Evolutionary conservation across 2,888 invertebrate species (phyloP).

Genomic region (Tetanocera ferruginea): DNA sequence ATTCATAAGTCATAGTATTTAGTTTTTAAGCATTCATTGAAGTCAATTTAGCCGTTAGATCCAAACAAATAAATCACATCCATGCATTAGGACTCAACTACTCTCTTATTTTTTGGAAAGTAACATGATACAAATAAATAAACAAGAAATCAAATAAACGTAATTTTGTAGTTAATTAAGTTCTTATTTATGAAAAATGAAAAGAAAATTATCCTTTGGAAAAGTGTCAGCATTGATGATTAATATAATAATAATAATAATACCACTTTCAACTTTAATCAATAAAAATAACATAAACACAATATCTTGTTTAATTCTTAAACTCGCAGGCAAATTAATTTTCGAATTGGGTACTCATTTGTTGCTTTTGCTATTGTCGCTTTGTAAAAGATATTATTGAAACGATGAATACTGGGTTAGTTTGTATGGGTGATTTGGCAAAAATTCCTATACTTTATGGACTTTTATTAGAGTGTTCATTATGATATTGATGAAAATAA

Average conservation of each 20-base stretch:
- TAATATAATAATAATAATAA: neutral
- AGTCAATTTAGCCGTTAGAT: slow-evolving; percentile 31
- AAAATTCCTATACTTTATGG: no score
- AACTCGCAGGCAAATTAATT: no score
- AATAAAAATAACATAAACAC: slow-evolving; percentile 12
- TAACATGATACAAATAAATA: neutral
- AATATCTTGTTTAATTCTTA: neutral
- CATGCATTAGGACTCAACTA: slow-evolving; percentile 9
- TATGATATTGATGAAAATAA: no score
- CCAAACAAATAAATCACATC: slow-evolving; percentile 33
- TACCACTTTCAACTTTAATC: slow-evolving; percentile 13
- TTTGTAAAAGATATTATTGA: no score
- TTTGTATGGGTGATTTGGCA: no score
- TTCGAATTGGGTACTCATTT: no score
- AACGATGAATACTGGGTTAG: no score
- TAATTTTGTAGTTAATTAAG: slow-evolving; percentile 38
- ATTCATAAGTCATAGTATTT: slow-evolving; percentile 28
- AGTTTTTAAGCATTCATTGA: slow-evolving; percentile 33
- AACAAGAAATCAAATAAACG: slow-evolving; percentile 18
- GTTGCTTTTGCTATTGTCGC: no score
- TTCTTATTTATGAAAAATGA: slow-evolving; percentile 13
- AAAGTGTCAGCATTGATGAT: slow-evolving; percentile 9
- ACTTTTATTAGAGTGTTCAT: no score
- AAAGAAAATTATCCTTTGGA: neutral
- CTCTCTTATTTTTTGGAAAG: slow-evolving; percentile 6